Base-by-base conservation (phyloP, 2,113 vertebrate genomes). In the Siphamia tubifer region DNA sequence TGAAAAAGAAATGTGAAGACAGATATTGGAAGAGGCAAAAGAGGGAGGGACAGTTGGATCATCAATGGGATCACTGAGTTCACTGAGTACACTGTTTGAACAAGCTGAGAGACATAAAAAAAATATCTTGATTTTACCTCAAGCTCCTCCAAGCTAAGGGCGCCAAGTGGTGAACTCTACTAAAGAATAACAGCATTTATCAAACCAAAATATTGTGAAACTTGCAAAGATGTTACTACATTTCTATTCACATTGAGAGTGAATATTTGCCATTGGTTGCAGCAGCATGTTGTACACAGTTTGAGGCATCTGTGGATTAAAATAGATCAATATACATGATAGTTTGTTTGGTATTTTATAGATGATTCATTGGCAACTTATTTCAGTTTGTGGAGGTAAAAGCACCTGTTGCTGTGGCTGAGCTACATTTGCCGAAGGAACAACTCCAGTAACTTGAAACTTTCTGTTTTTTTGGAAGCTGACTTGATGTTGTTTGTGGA, bases 141-240 rank as follows among this genome's bases (percentile, higher is more conserved):
- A 4, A 91, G 79, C 64, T 91, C 89, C 60, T 92, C 89, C 4
- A 75, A 91, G 74, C 86, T 90, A 1, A 88, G 66, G 58, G 76
- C 77, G 54, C 80, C 84, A 73, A 87, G 70, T 12, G 51, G 27
- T 23, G 74, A 39, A 43, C 35, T 77, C 89, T 89, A 38, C 11
- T 55, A 48, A 48, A 53, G 16, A 74, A 60, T 32, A 16, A 56
- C 15, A 73, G 40, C 17, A 67, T 20, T 67, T 31, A 13, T 67
- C 16, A 65, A 63, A 51, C 40, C 12, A 44, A 4, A 58, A 23
- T 61, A 38, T 13, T 40, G 32, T 36, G 8, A 63, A 68, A 60
- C 1, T 17, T 55, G 13, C 55, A 11, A 13, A 16, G 25, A 3
- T 5, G 60, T 55, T 21, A 15, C 17, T 48, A 8, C 30, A n/a